Base-by-base conservation (phyloP, 1,140 invertebrate genomes). In the Zaprionus africanus region DNA sequence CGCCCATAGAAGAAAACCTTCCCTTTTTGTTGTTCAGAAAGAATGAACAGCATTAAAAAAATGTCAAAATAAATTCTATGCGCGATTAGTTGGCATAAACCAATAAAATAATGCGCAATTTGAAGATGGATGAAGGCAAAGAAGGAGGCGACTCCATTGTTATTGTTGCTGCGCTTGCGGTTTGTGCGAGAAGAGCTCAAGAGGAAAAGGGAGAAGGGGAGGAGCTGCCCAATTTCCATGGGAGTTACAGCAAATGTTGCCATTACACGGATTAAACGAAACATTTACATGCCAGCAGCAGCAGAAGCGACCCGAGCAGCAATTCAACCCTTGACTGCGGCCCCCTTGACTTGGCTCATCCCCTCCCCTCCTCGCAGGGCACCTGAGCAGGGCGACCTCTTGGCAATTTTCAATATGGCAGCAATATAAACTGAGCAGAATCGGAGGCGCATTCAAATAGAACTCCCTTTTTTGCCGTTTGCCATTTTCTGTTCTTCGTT, bases 251-350 rank as follows among this genome's bases (percentile, higher is more conserved):
- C 81, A 88, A 88, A 82, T 84, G 84, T 43, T 78, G 85, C 71
- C 81, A 90, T 90, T 76, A 79, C 72, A 90, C 81, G 81, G 85
- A 88, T 88, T 88, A 81, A 84, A 73, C 56, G 64, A 19, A 61
- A 63, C 65, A 84, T 88, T 88, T 84, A 84, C 75, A 84, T 84
- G 81, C 64, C 64, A 43, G 53, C 36, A 46, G 71, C 56, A 68
- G 80, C 77, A 82, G 84, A 61, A 76, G 84, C 66, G 67, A 82
- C 83, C 69, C 31, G 38, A 15, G 51, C 46, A 28, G n/a, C 22
- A 62, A 54, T 59, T 11, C 67, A 71, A 71, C 77, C 77, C 77
- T 66, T 60, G 53, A 46, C 65, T 66, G 46, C 26, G n/a, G 38
- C 31, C 41, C 63, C 26, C 28, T 28, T 28, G 41, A 58, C 24